These are phyloP conservation scores for Pipra filicauda DNA, from an alignment of 2,113 vertebrate species.

Conservation along the genomic window DNA sequence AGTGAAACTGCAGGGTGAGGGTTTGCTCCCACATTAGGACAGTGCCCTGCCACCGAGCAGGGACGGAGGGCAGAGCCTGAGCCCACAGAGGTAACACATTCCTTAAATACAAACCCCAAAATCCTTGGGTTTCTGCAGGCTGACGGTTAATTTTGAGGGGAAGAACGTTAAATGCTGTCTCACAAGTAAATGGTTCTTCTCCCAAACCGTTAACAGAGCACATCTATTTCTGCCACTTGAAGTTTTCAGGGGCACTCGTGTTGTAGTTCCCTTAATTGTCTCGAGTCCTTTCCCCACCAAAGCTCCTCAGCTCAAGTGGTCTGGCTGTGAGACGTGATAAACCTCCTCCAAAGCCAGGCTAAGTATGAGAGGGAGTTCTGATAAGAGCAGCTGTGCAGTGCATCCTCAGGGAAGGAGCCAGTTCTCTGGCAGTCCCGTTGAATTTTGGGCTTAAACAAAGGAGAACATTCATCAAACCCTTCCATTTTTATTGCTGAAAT, in stretches of 20 bases:
- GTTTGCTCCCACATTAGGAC: accelerated
- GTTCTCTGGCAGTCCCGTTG: neutral
- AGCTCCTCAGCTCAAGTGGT: conserved; percentile 40
- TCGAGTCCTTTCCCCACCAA: conserved; percentile 3
- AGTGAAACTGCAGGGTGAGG: neutral
- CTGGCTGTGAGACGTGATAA: conserved; percentile 28
- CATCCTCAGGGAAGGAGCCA: neutral
- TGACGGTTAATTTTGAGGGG: neutral
- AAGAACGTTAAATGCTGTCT: neutral
- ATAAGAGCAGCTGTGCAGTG: neutral
- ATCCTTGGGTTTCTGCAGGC: neutral
- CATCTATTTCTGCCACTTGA: neutral
- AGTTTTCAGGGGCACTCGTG: neutral
- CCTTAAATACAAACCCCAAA: neutral
- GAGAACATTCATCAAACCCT: neutral
- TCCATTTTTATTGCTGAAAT: neutral
- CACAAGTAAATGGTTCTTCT: neutral
- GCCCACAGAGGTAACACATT: accelerated
- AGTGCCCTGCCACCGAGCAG: accelerated
- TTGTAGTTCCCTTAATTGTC: neutral
- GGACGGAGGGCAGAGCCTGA: neutral
- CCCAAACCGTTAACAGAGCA: neutral
- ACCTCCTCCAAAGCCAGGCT: neutral
- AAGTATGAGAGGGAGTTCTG: neutral
- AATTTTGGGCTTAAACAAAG: neutral